A percentile compares a stretch with the other conserved stretches of the same genome.
phyloP scores from a whole-genome alignment of 1,140 invertebrate genomes.

The Protaetia brevitarsis region DNA sequence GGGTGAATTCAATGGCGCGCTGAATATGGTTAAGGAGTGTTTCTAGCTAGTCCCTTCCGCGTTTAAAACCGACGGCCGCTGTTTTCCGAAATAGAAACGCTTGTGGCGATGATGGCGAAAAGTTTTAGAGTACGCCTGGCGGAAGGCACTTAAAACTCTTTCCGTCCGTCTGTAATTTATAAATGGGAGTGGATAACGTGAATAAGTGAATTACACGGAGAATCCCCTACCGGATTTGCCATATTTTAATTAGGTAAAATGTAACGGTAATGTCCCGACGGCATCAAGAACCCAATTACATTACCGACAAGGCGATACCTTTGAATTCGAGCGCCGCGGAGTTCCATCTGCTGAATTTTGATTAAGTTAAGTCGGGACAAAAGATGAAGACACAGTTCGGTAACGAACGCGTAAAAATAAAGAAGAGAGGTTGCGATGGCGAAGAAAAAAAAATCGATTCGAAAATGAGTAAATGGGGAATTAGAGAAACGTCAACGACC shows the following conservation, averaged over 20 bases:
- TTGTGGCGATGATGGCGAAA: neutral
- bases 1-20: too few species aligned
- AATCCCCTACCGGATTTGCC: conserved; percentile 29
- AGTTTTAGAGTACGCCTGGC: neutral
- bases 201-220: conserved; percentile 31
- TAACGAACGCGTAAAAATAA: too few species aligned
- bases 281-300: conserved; percentile 31
- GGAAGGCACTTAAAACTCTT: conserved; percentile 29
- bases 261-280: conserved; percentile 28
- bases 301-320: conserved; percentile 21
- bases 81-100: neutral
- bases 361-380: neutral
- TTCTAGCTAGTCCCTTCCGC: too few species aligned
- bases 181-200: conserved; percentile 31
- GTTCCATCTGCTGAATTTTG: conserved; percentile 7
- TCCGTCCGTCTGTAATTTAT: conserved; percentile 29
- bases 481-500: too few species aligned
- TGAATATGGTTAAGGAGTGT: too few species aligned
- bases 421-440: too few species aligned
- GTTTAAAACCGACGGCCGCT: too few species aligned
- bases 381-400: too few species aligned
- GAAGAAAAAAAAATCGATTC: too few species aligned
- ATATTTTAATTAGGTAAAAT: conserved; percentile 34
- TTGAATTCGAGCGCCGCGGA: neutral
- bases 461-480: too few species aligned